Base-by-base conservation (phyloP, 2,888 invertebrate genomes). In the Heliconius ethilla region DNA sequence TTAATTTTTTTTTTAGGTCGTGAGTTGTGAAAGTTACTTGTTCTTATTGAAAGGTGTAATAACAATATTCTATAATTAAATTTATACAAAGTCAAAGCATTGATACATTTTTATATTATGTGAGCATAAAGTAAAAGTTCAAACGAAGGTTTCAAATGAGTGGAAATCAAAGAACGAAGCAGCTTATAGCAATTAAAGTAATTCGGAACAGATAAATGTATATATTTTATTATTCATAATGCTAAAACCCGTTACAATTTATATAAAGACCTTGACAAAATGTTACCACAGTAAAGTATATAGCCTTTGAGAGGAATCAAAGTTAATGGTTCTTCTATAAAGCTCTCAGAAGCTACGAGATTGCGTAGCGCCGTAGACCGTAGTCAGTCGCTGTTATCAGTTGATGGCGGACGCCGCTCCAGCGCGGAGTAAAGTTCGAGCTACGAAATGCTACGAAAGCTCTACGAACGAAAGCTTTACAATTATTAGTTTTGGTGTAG, bases 301-400 rank as follows among this genome's bases (percentile, higher is more conserved):
- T 62, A 62, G 25, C 62, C 13, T 62, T 62, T 69, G 25, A 69
- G 25, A 18, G 15, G 7, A 25, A 18, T 69, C 69, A 69, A 45
- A 69, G 40, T 25, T 25, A 69, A 45, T 18, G 40, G 25, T 13
- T 40, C 11, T 40, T 40, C 7, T 25, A 40, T 25, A 25, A 69
- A 29, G 51, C 51, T 70, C 15, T 69, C 29, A 40, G 63, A 25
- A 63, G 27, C 69, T 75, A 70, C 51, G 78, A 37, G 51, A 65
- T 59, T 63, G 37, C 73, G 73, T 74, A 74, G 40, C 63, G 27
- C 25, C 74, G 63, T 63, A 74, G 72, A 66, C 15, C 51, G 70
- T 70, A 76, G 73, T 67, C 77, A 74, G 77, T 77, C 45, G 40
- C 22, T 25, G 67, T 62, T 45, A 67, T 77, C 62, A 74, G 59